Percentiles rank a stretch among this genome's conserved stretches.
These are phyloP conservation scores for Syrphus vitripennis DNA, from an alignment of 2,888 invertebrate genomes.

Conservation along the genomic window DNA sequence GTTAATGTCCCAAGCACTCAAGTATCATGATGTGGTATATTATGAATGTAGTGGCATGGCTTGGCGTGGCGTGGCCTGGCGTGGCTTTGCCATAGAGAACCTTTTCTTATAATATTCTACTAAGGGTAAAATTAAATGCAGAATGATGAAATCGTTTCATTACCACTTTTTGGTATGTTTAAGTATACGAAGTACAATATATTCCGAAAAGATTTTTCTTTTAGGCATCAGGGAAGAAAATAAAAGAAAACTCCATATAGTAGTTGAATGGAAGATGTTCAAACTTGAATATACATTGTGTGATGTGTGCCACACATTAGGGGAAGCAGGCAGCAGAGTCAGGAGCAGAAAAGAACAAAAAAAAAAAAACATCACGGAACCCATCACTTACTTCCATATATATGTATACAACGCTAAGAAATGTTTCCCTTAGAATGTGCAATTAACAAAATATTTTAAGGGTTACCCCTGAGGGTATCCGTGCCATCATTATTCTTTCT, in stretches of 20 bases:
- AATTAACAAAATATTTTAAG: slow-evolving; percentile 67
- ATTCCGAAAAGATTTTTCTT: not conserved
- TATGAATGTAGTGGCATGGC: not conserved
- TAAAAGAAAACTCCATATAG: slow-evolving; percentile 1
- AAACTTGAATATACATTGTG: not conserved
- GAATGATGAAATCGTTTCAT: slow-evolving; percentile 35
- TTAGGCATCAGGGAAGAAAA: no score
- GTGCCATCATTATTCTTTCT: slow-evolving; percentile 51
- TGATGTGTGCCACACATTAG: slow-evolving; percentile 14
- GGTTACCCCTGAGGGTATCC: slow-evolving; percentile 47
- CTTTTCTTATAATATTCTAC: slow-evolving; percentile 26
- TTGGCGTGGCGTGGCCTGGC: not conserved
- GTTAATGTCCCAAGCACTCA: slow-evolving; percentile 10
- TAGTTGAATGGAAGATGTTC: not conserved
- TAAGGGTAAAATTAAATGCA: slow-evolving; percentile 37
- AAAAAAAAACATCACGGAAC: not conserved
- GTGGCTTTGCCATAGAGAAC: not conserved
- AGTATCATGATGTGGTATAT: not conserved
- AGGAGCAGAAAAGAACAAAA: not conserved
- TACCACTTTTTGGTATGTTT: slow-evolving; percentile 22
- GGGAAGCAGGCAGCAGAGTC: not conserved
- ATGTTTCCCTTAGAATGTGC: slow-evolving; percentile 48
- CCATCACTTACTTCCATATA: not conserved
- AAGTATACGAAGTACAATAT: not conserved
- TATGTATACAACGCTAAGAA: not conserved